Conservation (phyloP, 2,888 invertebrate species). For the Macroteleia sp. region DNA sequence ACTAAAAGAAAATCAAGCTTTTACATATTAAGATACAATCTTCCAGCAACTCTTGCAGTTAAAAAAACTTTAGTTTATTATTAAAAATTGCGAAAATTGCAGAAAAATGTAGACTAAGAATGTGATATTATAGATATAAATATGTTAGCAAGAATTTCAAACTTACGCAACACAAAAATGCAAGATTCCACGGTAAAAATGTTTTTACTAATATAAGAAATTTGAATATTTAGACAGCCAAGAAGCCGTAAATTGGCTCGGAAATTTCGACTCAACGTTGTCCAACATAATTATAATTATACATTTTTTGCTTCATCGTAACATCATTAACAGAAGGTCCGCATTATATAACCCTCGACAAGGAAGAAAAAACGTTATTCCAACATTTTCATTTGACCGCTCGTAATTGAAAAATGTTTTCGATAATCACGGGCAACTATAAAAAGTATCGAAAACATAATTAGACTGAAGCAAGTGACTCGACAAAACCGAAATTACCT, state of each 20-base stretch:
- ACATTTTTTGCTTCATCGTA: slow-evolving; percentile 28
- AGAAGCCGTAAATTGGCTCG: not conserved
- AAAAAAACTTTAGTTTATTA: too few species aligned
- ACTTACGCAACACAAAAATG: too few species aligned
- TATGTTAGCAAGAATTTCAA: too few species aligned
- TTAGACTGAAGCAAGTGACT: slow-evolving; percentile 12
- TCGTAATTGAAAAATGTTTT: slow-evolving; percentile 22
- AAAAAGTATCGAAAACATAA: slow-evolving; percentile 19
- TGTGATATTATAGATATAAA: too few species aligned
- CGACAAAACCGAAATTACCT: slow-evolving; percentile 6
- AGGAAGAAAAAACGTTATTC: not conserved
- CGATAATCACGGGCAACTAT: not conserved
- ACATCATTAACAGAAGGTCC: slow-evolving; percentile 32
- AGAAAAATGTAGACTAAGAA: too few species aligned
- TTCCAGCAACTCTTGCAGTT: too few species aligned
- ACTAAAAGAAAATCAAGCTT: too few species aligned
- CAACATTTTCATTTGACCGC: not conserved
- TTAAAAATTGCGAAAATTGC: too few species aligned
- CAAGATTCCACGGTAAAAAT: too few species aligned
- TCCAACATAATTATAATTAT: slow-evolving; percentile 18
- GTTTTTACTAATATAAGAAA: too few species aligned
- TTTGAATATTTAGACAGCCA: not conserved
- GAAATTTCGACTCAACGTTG: not conserved
- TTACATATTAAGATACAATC: too few species aligned
- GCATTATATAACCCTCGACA: slow-evolving; percentile 10